A percentile compares a stretch with the other conserved stretches of the same genome.
These are phyloP conservation scores for Strigamia transsilvanica DNA, from an alignment of 2,888 invertebrate species.

Conservation along the genomic window DNA sequence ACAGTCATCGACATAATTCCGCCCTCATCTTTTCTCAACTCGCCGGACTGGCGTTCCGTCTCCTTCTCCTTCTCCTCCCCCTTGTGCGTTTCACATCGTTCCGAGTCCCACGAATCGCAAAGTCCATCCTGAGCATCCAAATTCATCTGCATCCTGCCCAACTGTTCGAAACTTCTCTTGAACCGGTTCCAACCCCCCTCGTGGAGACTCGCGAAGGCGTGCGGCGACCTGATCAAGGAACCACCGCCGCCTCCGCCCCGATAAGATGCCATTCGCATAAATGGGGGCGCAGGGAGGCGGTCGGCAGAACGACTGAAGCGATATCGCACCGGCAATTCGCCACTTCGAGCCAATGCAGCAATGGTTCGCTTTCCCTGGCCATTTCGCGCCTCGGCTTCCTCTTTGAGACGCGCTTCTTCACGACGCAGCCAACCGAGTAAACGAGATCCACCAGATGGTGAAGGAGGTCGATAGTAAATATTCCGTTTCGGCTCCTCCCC, in stretches of 20 bases:
- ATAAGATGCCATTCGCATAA: slow-evolving; percentile 35
- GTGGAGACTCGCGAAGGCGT: slow-evolving; percentile 50
- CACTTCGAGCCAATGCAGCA: slow-evolving; percentile 41
- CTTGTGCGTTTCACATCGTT: slow-evolving; percentile 11
- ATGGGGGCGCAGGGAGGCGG: slow-evolving; percentile 27
- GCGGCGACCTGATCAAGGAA: slow-evolving; percentile 39
- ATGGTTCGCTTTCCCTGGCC: slow-evolving; percentile 40
- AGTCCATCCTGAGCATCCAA: neutral
- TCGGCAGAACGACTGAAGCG: slow-evolving; percentile 48
- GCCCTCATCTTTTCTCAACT: neutral
- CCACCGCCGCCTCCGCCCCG: slow-evolving; percentile 15
- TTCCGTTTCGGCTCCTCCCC: neutral
- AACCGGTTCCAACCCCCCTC: neutral
- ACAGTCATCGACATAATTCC: neutral
- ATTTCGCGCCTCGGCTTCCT: neutral
- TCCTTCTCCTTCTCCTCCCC: neutral
- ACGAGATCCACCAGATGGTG: neutral
- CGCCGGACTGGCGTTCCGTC: neutral
- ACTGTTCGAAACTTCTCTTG: slow-evolving; percentile 23
- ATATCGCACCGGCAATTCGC: slow-evolving; percentile 22
- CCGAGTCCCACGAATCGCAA: slow-evolving; percentile 3
- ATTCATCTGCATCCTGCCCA: too few species aligned
- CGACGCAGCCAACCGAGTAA: slow-evolving; percentile 48
- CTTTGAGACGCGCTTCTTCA: slow-evolving; percentile 9
- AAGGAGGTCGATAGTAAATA: neutral